Evolutionary conservation across 2,888 invertebrate genomes (phyloP).

Genomic region (Pogonocherus hispidulus): DNA sequence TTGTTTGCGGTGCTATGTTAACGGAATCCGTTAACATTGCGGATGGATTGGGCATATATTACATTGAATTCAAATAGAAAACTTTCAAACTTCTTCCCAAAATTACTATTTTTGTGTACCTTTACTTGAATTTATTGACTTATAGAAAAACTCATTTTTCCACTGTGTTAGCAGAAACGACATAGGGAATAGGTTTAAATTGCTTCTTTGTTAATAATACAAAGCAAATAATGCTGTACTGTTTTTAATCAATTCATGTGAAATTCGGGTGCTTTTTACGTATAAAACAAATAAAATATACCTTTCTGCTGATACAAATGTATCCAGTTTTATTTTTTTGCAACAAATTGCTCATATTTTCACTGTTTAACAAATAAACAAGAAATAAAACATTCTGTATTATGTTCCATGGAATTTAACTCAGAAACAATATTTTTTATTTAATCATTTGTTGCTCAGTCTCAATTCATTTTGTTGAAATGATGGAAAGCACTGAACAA

Average conservation of each 20-base stretch:
- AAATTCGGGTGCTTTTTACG: background rate
- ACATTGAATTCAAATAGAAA: no score
- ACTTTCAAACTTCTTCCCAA: no score
- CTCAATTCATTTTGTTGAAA: background rate
- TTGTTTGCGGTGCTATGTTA: no score
- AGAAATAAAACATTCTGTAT: background rate
- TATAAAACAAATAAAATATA: background rate
- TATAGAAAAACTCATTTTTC: no score
- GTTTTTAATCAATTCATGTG: background rate
- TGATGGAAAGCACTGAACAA: background rate
- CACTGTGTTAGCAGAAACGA: no score
- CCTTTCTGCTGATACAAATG: background rate
- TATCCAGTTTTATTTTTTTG: background rate
- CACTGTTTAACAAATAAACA: constrained; percentile 1
- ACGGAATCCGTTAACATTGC: no score
- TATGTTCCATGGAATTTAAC: background rate
- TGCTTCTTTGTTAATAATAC: no score
- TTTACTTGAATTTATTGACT: no score
- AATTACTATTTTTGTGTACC: no score
- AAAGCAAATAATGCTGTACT: no score
- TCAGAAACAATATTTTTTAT: background rate
- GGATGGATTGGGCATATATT: no score
- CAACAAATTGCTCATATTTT: background rate
- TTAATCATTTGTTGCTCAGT: background rate
- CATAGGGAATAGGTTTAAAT: no score